phyloP scores from a whole-genome alignment of 2,797 vertebrate species.

The Syngnathus rostellatus region DNA sequence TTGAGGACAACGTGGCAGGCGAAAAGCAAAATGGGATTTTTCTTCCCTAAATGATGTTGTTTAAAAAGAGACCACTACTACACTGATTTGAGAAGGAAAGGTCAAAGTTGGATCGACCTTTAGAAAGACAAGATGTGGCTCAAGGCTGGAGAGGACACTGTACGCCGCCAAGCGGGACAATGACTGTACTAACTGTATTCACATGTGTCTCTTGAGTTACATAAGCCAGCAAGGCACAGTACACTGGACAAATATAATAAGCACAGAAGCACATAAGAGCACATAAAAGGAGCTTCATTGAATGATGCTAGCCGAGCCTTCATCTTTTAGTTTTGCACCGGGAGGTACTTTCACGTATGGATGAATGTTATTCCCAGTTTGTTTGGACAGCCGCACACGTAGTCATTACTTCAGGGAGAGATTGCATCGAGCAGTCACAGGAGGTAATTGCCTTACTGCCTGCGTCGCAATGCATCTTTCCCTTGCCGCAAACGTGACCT shows the following conservation, averaged over 20 bases:
- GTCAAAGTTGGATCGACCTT: constrained; percentile 1
- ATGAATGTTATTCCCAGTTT: constrained; percentile 38
- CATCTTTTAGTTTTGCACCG: constrained; percentile 34
- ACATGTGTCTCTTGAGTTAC: constrained; percentile 61
- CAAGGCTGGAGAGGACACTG: constrained; percentile 54
- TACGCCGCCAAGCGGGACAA: constrained; percentile 65
- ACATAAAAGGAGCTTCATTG: constrained; percentile 59
- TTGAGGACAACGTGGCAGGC: background rate
- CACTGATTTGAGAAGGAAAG: background rate
- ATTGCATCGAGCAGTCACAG: constrained; percentile 42
- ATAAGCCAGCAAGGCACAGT: constrained; percentile 65
- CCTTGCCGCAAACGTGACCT: constrained; percentile 56
- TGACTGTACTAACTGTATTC: constrained; percentile 68
- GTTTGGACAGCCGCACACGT: constrained; percentile 45
- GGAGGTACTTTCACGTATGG: constrained; percentile 26
- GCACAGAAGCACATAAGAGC: constrained; percentile 52
- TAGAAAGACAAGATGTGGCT: constrained; percentile 57
- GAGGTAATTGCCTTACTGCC: constrained; percentile 49
- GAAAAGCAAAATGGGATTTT: background rate
- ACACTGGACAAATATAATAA: constrained; percentile 76
- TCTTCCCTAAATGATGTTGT: background rate
- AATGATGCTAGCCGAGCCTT: constrained; percentile 56
- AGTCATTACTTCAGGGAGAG: constrained; percentile 43
- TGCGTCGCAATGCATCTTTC: constrained; percentile 44
- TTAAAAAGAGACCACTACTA: background rate